phyloP scores from a whole-genome alignment of 2,113 vertebrate genomes.

The Plecturocebus donacophilus region DNA sequence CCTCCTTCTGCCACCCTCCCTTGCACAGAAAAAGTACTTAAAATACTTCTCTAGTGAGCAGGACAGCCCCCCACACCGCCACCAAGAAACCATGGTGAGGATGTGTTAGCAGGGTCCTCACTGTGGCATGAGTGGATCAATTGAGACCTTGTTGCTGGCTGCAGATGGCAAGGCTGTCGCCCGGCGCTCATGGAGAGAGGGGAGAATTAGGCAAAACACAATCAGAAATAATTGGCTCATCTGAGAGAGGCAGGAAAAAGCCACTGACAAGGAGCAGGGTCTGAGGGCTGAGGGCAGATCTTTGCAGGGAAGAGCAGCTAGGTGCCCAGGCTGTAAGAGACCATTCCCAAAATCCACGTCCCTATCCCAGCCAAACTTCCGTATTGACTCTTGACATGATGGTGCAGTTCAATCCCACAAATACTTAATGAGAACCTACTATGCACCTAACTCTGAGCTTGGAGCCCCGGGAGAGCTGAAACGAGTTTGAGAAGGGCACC shows the following conservation, averaged over 20 bases:
- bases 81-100: neutral
- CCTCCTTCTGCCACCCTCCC: fast-evolving
- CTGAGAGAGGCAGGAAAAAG: slow-evolving; percentile 13
- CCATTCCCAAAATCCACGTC: fast-evolving
- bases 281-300: neutral
- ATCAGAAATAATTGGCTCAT: slow-evolving; percentile 53
- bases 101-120: neutral
- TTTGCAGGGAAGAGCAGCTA: neutral
- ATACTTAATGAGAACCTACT: neutral
- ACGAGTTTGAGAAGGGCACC: no score
- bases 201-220: neutral
- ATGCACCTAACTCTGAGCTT: neutral
- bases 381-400: neutral
- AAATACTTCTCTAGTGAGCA: neutral
- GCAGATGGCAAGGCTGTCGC: neutral
- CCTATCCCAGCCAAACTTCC: neutral
- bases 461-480: neutral
- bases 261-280: neutral
- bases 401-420: neutral
- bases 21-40: neutral
- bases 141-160: neutral
- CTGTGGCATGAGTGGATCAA: fast-evolving
- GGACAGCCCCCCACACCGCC: neutral
- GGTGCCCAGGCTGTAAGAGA: neutral
- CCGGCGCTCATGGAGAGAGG: neutral